phyloP scores from a whole-genome alignment of 2,113 vertebrate genomes.

The Eptatretus burgeri region DNA sequence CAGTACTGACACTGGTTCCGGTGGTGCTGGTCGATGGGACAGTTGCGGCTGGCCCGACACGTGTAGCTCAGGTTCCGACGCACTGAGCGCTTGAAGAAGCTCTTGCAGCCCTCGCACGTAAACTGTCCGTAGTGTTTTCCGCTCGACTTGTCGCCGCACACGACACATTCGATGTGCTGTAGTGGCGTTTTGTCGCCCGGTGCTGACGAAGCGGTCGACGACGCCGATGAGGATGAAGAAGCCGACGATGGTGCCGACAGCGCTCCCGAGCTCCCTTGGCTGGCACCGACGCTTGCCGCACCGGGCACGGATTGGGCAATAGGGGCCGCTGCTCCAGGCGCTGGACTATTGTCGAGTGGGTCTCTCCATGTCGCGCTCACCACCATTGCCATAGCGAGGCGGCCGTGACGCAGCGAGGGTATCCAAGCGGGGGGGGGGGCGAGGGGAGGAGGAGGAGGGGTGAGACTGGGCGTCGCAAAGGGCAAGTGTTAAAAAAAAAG shows the following conservation, averaged over 20 bases:
- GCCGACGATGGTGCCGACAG: background rate
- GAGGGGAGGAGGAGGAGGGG: background rate
- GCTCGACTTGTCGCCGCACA: conserved; percentile 47
- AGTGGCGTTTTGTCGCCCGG: background rate
- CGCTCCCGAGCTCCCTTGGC: background rate
- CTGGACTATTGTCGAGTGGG: background rate
- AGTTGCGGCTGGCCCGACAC: conserved; percentile 38
- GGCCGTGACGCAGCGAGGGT: background rate
- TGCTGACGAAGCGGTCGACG: background rate
- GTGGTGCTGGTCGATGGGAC: conserved; percentile 45
- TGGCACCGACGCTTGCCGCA: background rate
- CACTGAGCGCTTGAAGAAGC: conserved; percentile 51
- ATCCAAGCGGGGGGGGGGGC: background rate
- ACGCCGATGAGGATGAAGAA: background rate
- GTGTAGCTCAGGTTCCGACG: conserved; percentile 42
- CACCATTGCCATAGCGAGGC: conserved; percentile 5
- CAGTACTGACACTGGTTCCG: conserved; percentile 50
- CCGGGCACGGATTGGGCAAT: background rate
- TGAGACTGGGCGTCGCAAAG: background rate
- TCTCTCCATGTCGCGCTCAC: background rate
- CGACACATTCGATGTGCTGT: conserved; percentile 35
- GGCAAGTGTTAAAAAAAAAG: no score
- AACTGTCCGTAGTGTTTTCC: conserved; percentile 48
- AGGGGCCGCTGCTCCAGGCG: background rate
- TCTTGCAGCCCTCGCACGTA: conserved; percentile 53